Percentiles rank a stretch among this genome's conserved stretches.
Conservation (phyloP, 2,113 vertebrate species). For the Zapus hudsonius region DNA sequence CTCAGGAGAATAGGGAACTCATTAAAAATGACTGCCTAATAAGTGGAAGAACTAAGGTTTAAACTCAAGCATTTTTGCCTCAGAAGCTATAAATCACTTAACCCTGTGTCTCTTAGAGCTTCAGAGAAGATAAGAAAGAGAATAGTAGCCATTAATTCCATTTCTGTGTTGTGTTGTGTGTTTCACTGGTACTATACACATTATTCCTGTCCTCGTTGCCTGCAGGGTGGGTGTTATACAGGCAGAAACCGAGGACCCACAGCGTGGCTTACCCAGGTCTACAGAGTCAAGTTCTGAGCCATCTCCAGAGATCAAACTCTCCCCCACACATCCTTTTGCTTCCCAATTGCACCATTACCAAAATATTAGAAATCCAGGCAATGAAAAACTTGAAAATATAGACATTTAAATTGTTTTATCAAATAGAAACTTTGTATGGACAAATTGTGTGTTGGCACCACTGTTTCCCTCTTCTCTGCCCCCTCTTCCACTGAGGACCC, state of each 20-base stretch:
- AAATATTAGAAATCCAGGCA: neutral
- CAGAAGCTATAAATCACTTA: neutral
- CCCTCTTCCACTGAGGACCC: too few species aligned
- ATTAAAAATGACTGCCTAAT: neutral
- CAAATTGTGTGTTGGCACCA: too few species aligned
- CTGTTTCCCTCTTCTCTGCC: too few species aligned
- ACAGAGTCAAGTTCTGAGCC: neutral
- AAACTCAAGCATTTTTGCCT: neutral
- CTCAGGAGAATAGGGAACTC: slow-evolving; percentile 11
- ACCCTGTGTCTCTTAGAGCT: neutral
- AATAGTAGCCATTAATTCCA: neutral
- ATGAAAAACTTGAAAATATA: neutral
- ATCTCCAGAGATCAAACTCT: neutral
- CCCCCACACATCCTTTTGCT: neutral
- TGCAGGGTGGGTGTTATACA: neutral
- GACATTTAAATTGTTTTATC: too few species aligned
- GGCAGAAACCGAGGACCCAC: neutral
- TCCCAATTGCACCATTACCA: neutral
- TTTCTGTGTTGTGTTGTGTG: neutral
- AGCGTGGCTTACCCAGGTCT: neutral
- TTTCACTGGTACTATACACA: neutral
- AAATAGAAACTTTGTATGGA: too few species aligned
- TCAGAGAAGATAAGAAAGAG: slow-evolving; percentile 36
- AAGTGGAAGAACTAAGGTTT: slow-evolving; percentile 19
- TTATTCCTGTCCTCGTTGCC: neutral